Evolutionary conservation across 1,140 invertebrate species (phyloP), one percentile per base, ranked within the genome.

Genomic region (Arion vulgaris): DNA sequence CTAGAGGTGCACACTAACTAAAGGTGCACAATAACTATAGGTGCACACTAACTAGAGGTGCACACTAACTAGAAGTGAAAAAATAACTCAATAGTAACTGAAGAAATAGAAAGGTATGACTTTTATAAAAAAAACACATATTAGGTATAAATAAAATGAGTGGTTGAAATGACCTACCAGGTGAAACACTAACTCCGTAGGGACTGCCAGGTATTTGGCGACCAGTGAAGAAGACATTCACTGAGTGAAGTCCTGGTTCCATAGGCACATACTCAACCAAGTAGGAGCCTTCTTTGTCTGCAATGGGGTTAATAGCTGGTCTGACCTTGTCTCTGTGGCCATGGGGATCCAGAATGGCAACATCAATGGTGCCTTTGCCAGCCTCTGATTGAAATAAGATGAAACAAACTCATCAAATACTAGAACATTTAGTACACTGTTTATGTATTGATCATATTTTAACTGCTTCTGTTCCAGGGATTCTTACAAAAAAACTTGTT

Each of bases 141-240:
- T 49, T 9, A 49, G 45, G 45, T 11, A 49, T 62, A n/a, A 62
- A 66, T 5, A 66, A 23, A 32, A 66, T 1, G 32, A 66, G 32
- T 28, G 32, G 11, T 11, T 32, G 5, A 66, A 34, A 66, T 66
- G 19, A 66, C 62, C 85, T 87, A 91, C 91, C 89, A 74, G 91
- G 85, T 23, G 88, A 82, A 17, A 97, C 94, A 79, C 95, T 94
- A 4, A 98, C 96, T 0, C 95, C 95, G 89, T 95, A 96, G 1
- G 97, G 97, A 92, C 95, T 97, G 85, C 95, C 95, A 26, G 96
- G 95, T 88, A 98, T 91, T 53, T 89, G 86, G 87, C 96, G 95
- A 51, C 96, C 96, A 85, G 96, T 96, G 89, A 97, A 97, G 92
- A 97, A 97, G 28, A 98, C 94, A 89, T 97, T 97, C 11, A 98